These are phyloP conservation scores for Drosophila macrothrix DNA, from an alignment of 2,888 invertebrate genomes.

Conservation along the genomic window DNA sequence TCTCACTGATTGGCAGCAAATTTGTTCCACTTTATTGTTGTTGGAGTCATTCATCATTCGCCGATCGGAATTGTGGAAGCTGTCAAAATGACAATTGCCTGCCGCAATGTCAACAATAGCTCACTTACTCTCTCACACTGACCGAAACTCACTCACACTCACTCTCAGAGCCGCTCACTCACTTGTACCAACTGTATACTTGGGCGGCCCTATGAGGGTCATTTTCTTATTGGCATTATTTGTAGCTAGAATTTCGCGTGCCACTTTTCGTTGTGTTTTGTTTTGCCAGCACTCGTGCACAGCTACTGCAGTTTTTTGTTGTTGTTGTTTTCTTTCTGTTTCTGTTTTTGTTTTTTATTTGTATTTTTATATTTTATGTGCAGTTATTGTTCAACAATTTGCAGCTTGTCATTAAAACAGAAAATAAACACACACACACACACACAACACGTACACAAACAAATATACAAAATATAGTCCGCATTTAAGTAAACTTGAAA, in stretches of 20 bases:
- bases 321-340: not conserved
- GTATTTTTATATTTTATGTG: conserved; percentile 6
- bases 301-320: conserved; percentile 29
- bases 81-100: conserved; percentile 58
- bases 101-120: conserved; percentile 45
- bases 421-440: conserved; percentile 41
- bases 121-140: conserved; percentile 5
- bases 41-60: conserved; percentile 40
- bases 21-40: conserved; percentile 51
- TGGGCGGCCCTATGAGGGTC: conserved; percentile 34
- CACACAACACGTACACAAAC: conserved; percentile 23
- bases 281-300: conserved; percentile 30
- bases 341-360: conserved; percentile 7
- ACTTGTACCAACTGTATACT: conserved; percentile 6
- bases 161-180: not conserved
- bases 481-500: conserved; percentile 33
- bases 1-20: conserved; percentile 49
- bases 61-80: conserved; percentile 49
- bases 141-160: too few species aligned
- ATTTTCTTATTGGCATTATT: conserved; percentile 36
- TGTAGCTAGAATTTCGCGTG: conserved; percentile 48
- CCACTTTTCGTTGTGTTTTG: conserved; percentile 39
- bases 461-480: conserved; percentile 12
- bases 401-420: conserved; percentile 55
- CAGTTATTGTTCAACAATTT: conserved; percentile 55